phyloP scores from a whole-genome alignment of 2,113 vertebrate species.

The Paradoxurus hermaphroditus region DNA sequence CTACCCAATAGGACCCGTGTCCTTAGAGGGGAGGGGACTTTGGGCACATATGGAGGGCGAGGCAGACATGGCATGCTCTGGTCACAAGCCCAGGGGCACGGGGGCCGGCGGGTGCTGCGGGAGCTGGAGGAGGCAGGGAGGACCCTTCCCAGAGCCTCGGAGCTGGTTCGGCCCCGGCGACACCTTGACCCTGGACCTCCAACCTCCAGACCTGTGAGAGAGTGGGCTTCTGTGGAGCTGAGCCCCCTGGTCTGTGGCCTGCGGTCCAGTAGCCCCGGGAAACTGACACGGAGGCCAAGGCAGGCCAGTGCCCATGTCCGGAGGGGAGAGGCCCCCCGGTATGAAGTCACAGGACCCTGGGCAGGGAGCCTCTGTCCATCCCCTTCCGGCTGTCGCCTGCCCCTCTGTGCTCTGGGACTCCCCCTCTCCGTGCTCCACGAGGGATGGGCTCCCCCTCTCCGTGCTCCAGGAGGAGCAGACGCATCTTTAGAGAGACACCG shows the following conservation, averaged over 20 bases:
- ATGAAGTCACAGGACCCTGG: accelerated
- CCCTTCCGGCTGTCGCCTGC: background rate
- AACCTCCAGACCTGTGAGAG: too few species aligned
- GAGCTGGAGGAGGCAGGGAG: background rate
- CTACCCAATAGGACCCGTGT: accelerated
- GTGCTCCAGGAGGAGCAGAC: background rate
- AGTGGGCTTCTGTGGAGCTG: too few species aligned
- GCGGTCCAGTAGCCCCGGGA: background rate
- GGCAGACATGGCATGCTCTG: background rate
- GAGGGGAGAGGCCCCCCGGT: accelerated
- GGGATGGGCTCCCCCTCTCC: accelerated
- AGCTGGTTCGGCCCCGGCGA: accelerated
- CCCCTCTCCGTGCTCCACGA: accelerated
- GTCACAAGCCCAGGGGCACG: accelerated
- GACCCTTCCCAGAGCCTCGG: background rate
- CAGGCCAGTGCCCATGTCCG: accelerated
- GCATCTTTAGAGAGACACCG: background rate
- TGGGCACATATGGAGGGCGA: accelerated
- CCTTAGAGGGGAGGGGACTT: background rate
- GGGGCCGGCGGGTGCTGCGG: background rate
- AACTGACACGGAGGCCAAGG: background rate
- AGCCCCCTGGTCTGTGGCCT: background rate
- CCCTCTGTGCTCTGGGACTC: background rate
- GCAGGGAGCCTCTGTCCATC: too few species aligned
- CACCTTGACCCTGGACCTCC: too few species aligned